Conservation (phyloP, 2,888 invertebrate species). For the Cataglyphis cursor region DNA sequence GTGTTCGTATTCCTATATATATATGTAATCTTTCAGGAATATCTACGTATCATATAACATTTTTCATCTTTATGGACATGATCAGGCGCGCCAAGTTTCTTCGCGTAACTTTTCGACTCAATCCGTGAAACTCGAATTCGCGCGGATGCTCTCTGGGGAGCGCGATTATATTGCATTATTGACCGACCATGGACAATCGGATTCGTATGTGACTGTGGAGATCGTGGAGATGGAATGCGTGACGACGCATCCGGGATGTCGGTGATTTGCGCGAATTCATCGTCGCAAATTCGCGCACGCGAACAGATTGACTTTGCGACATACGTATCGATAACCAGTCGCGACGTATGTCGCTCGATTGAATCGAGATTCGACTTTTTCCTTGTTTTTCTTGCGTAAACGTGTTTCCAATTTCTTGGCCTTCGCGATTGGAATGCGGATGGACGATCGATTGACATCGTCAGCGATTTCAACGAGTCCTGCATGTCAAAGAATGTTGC, state of each 20-base stretch:
- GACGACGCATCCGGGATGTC: slow-evolving; percentile 58
- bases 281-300: slow-evolving; percentile 37
- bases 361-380: slow-evolving; percentile 14
- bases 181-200: slow-evolving; percentile 40
- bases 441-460: slow-evolving; percentile 2
- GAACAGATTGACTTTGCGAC: slow-evolving; percentile 29
- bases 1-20: neutral
- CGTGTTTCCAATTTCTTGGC: slow-evolving; percentile 26
- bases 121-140: slow-evolving; percentile 13
- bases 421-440: slow-evolving; percentile 44
- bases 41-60: neutral
- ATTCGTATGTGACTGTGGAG: slow-evolving; percentile 24
- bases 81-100: neutral
- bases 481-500: neutral
- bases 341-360: neutral
- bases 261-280: slow-evolving; percentile 60
- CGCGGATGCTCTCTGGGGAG: neutral
- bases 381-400: slow-evolving; percentile 8
- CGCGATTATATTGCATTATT: slow-evolving; percentile 29
- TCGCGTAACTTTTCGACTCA: neutral
- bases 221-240: slow-evolving; percentile 60
- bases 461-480: slow-evolving; percentile 13
- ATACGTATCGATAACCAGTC: slow-evolving; percentile 37
- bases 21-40: neutral
- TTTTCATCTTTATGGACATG: neutral